Base-by-base conservation (phyloP, 1,140 invertebrate genomes). In the Dinothrombium tinctorium region DNA sequence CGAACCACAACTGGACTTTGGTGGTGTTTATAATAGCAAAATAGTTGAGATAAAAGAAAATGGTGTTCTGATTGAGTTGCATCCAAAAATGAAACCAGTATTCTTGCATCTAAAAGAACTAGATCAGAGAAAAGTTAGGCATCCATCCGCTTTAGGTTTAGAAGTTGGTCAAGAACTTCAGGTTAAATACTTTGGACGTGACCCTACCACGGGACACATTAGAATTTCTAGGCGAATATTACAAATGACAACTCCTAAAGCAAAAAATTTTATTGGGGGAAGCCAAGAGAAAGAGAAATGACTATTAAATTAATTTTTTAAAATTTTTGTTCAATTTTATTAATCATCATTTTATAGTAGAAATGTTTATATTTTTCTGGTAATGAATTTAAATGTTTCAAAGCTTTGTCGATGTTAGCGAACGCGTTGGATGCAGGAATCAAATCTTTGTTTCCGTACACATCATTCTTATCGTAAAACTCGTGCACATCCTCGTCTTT, bases 121-220 rank as follows among this genome's bases (percentile, higher is more conserved):
- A 28, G 84, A 92, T 55, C 71, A 77, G 51, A 66, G 78, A 59
- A 83, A 82, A 64, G 73, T 83, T 41, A 65, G 64, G 42, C 87
- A 98, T 66, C 75, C 90, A 0, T 79, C 73, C 45, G 86, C 70
- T 0, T 60, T 95, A 0, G 79, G 74, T 12, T 56, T 95, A 15
- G 69, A 82, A 52, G 74, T 84, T 23, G 87, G 84, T 3, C 73
- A 92, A 44, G 80, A 90, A 54, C 71, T 98, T 22, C 69, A 75
- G 54, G 78, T 95, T 2, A 94, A 96, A 60, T 98, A 92, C 65
- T 95, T 94, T 63, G 92, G 90, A 0, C 68, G 84, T 21, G 90
- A 98, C 67, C 86, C 86, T 0, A 76, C 74, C 0, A 79, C 73
- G 11, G 90, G 90, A 1, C 65, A 72, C 14, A 76, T 90, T 64